Evolutionary conservation across 1,140 invertebrate genomes (phyloP), one percentile per base, ranked within the genome.

Genomic region (Eueides isabella): DNA sequence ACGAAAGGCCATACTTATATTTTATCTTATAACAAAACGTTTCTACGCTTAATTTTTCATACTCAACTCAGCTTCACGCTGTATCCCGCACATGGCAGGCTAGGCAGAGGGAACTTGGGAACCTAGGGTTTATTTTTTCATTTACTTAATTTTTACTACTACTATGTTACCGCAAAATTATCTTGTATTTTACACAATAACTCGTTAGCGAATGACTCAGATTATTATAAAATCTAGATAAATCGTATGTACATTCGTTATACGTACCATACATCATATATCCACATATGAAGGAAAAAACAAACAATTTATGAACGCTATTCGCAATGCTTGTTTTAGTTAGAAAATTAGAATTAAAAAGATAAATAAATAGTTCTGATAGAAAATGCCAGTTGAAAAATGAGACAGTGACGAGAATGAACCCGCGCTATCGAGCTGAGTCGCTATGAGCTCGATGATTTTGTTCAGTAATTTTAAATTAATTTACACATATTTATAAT

Each of bases 241-340:
- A 23, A 55, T 55, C 19, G 11, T 38, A 11, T 38, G 12, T 11
- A 55, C 19, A 55, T 23, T 23, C 48, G 0, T 55, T n/a, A 26
- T 55, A 55, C n/a, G 12, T 38, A 38, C 9, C 19, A 44, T 12
- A 55, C 19, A 55, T 19, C 48, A 55, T 26, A 26, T 26, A 55
- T 55, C n/a, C 48, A 55, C 48, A 55, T 55, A 19, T 55, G 19
- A 55, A 55, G 48, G 48, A 26, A 55, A 55, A 55, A 19, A 55
- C 16, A 2, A 55, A 55, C 19, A 55, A 55, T 23, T 7, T 55
- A 4, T 23, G 19, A 1, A 55, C 6, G n/a, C 2, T 26, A 26
- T 55, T 55, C 48, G 48, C 48, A 11, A 23, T 55, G 48, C 48
- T 9, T 55, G 12, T 23, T 55, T 26, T 26, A 55, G 48, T 55